Base-by-base conservation (phyloP, 2,888 invertebrate species). In the Pardosa pseudoannulata region DNA sequence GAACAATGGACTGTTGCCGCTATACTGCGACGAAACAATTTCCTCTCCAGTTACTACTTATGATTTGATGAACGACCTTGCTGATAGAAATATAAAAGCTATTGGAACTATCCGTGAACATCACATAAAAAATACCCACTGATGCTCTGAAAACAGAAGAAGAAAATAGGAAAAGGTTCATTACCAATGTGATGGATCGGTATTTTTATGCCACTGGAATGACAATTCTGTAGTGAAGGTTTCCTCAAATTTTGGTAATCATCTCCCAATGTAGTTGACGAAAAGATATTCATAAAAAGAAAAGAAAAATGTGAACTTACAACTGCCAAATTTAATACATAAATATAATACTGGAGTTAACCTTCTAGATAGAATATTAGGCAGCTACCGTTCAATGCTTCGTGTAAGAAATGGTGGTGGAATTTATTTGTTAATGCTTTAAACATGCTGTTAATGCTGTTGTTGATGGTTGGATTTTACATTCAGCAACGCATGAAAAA, bases 331-430 rank as follows among this genome's bases (percentile, higher is more conserved):
- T 62, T 23, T 74, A 13, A 64, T 74, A 19, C 32, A 56, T 13
- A 36, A 62, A 56, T 74, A 62, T 23, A 74, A 74, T 36, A 1
- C 1, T 27, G 32, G 73, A 50, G 56, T 74, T 32, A 64, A 74
- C n/a, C 62, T 74, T 13, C 13, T 62, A 11, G 74, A 62, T 23
- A 74, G 46, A 32, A 16, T 56, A 6, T 16, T 74, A 9, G 23
- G 41, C 11, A 56, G 36, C 16, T 74, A 74, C 46, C 27, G 64
- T 28, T 27, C 36, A 5, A 13, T 11, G 9, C 16, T 67, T 67
- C 23, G 67, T 9, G n/a, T 32, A 67, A 67, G 9, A 67, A 67
- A 67, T 31, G 67, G 3, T 67, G 28, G 9, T 67, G n/a, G n/a
- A n/a, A n/a, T n/a, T n/a, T n/a, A 67, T 31, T 67, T 11, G 28